Conservation (phyloP, 2,113 vertebrate species). For the Cathartes aura region DNA sequence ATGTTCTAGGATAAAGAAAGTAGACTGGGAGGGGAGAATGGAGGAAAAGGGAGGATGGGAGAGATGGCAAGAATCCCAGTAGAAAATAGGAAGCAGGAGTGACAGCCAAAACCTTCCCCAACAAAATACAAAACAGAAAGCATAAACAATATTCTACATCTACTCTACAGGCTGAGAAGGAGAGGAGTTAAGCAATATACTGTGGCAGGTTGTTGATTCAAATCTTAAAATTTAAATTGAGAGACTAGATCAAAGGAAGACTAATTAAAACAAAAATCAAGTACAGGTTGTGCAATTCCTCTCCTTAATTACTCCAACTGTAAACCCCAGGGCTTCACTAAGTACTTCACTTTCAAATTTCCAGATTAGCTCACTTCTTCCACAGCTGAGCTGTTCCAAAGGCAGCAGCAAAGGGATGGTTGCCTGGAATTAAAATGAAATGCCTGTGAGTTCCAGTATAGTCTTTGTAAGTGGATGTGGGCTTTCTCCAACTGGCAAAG, state of each 20-base stretch:
- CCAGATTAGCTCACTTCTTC: slow-evolving; percentile 65
- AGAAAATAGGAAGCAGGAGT: background rate
- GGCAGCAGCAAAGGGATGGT: background rate
- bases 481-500: slow-evolving; percentile 47
- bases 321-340: slow-evolving; percentile 44
- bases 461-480: background rate
- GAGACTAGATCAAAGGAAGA: slow-evolving; percentile 54
- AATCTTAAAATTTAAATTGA: slow-evolving; percentile 45
- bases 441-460: background rate
- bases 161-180: background rate
- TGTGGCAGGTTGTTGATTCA: slow-evolving; percentile 23
- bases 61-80: background rate
- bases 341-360: slow-evolving; percentile 44
- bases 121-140: background rate
- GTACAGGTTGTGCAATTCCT: slow-evolving; percentile 44
- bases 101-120: background rate
- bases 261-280: slow-evolving; percentile 65
- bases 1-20: background rate
- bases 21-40: background rate
- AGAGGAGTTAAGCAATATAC: slow-evolving; percentile 38
- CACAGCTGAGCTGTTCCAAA: slow-evolving; percentile 39
- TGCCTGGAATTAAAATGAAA: slow-evolving; percentile 51
- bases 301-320: slow-evolving; percentile 53
- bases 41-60: background rate
- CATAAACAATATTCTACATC: background rate